Base-by-base conservation (phyloP, 2,113 vertebrate genomes). In the Australoheros scitulus region DNA sequence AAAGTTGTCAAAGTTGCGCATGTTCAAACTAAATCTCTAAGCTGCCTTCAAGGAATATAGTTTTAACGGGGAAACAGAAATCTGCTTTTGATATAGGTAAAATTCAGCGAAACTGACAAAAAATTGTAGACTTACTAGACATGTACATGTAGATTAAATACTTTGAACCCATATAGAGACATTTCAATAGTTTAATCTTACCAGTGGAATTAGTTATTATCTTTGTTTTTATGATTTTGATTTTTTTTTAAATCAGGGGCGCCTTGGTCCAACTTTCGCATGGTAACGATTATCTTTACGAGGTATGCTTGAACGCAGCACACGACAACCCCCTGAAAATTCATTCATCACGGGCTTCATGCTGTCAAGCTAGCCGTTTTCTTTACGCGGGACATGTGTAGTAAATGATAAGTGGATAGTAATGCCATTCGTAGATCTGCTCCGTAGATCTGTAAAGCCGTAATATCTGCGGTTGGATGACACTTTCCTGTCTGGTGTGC, bases 311-410 rank as follows among this genome's bases (percentile, higher is more conserved):
- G 68, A 94, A 94, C 2, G 84, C 77, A 85, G 15, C 92, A 77
- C 34, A 14, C 60, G 3, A 38, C 32, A 80, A 34, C 75, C 36
- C 15, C 64, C 7, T 56, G 60, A 83, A 60, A 68, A 58, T 77
- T 81, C 89, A 90, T 91, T 90, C 91, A 90, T 88, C 89, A 81
- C 9, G 76, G 14, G 10, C 59, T 60, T 32, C 2, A 24, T 52
- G 7, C 3, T 13, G 36, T 34, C 83, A 18, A 34, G 83, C 89
- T 84, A 89, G 61, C 77, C 1, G 72, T 76, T 64, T 55, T 61
- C 22, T 17, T 15, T 5, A 83, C 24, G n/a, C 5, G 24, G 14
- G 15, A 13, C 9, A 34, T 43, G 56, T 72, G 34, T 20, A n/a
- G 6, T 50, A 34, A n/a, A 7, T 2, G 11, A 24, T 22, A 18